A percentile compares a stretch with the other conserved stretches of the same genome.
phyloP scores from a whole-genome alignment of 1,140 invertebrate species.

The Protaetia brevitarsis region DNA sequence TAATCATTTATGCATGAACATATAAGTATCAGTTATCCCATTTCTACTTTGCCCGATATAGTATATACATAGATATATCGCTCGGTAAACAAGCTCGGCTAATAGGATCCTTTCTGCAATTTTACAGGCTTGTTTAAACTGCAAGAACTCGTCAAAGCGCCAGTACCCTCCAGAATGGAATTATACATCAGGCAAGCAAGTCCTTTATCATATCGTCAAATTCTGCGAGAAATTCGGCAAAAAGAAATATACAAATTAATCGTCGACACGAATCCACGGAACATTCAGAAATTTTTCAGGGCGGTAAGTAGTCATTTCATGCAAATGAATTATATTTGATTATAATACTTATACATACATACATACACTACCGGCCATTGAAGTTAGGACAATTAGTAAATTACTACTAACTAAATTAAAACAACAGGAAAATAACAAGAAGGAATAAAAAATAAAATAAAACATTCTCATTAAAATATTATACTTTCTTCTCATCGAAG shows the following conservation, averaged over 20 bases:
- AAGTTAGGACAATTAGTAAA: too few relatives aligned
- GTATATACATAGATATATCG: too few relatives aligned
- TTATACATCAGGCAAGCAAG: constrained; percentile 80
- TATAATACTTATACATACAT: not conserved
- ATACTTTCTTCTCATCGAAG: too few relatives aligned
- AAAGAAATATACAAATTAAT: constrained; percentile 83
- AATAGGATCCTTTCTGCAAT: constrained; percentile 15
- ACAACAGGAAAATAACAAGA: not conserved
- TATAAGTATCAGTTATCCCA: too few relatives aligned
- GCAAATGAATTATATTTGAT: not conserved
- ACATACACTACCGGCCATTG: too few relatives aligned
- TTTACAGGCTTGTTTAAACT: constrained; percentile 81
- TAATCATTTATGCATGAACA: too few relatives aligned
- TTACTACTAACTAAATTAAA: not conserved
- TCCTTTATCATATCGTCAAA: constrained; percentile 71
- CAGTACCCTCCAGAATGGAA: constrained; percentile 65
- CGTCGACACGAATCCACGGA: constrained; percentile 75
- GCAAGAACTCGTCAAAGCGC: constrained; percentile 73
- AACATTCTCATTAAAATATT: too few relatives aligned
- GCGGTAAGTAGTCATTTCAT: constrained; percentile 66
- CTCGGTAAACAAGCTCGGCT: too few relatives aligned
- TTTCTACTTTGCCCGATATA: too few relatives aligned
- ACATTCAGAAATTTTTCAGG: constrained; percentile 75
- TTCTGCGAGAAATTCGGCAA: constrained; percentile 74
- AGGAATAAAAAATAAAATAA: not conserved